Percentiles rank a stretch among this genome's conserved stretches.
phyloP scores from a whole-genome alignment of 2,113 vertebrate genomes.

The Trochalopteron elliotii region DNA sequence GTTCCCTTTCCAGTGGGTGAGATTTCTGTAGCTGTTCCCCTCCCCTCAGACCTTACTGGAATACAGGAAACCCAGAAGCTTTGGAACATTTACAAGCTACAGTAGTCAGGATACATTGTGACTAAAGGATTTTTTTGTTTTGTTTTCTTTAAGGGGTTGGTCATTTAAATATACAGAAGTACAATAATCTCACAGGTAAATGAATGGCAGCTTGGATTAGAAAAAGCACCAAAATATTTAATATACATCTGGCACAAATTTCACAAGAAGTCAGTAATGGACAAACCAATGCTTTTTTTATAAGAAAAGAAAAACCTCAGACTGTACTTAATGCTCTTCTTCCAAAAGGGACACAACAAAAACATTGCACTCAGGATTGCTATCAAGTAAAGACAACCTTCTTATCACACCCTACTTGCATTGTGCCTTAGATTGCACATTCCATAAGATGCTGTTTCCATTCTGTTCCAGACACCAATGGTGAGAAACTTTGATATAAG shows the following conservation, averaged over 20 bases:
- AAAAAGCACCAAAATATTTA: constrained; percentile 75
- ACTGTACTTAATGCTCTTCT: constrained; percentile 57
- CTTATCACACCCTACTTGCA: background rate
- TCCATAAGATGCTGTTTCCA: constrained; percentile 6
- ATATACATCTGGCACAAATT: constrained; percentile 72
- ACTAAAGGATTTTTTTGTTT: background rate
- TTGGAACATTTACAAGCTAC: constrained; percentile 56
- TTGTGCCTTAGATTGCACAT: constrained; percentile 39
- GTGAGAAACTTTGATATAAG: background rate
- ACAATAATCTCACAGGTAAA: constrained; percentile 55
- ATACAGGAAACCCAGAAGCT: constrained; percentile 46
- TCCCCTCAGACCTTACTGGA: constrained; percentile 31
- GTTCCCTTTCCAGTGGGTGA: background rate
- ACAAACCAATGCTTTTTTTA: constrained; percentile 57
- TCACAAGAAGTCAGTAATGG: constrained; percentile 63
- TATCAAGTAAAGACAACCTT: constrained; percentile 39
- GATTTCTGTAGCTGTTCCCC: constrained; percentile 5
- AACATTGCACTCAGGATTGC: constrained; percentile 57
- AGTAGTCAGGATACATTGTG: constrained; percentile 34
- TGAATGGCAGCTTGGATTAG: constrained; percentile 64
- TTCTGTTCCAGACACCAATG: background rate
- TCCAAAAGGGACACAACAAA: constrained; percentile 43
- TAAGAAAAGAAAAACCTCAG: constrained; percentile 41
- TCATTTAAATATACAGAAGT: constrained; percentile 57
- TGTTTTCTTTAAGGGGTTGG: background rate